A percentile compares a stretch with the other conserved stretches of the same genome.
phyloP scores from a whole-genome alignment of 2,888 invertebrate genomes.

The Ormyrus nitidulus region DNA sequence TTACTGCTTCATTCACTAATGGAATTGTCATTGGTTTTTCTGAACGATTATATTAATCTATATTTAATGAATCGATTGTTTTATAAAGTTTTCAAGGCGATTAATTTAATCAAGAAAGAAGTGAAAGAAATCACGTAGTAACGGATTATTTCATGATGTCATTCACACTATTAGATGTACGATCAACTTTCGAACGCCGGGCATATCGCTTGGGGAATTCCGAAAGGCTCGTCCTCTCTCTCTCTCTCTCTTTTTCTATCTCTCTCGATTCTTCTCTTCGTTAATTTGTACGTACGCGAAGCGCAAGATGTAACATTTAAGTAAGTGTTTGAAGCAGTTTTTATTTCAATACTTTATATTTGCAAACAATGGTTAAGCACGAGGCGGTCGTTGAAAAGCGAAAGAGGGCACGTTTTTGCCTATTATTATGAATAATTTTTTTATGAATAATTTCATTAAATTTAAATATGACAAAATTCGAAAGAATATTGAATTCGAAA shows the following conservation, averaged over 20 bases:
- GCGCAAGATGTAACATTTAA: neutral
- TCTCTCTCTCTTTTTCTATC: no score
- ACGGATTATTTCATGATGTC: conserved; percentile 54
- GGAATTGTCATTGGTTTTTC: neutral
- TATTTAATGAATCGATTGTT: conserved; percentile 4
- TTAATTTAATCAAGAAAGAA: conserved; percentile 26
- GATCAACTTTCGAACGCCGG: conserved; percentile 61
- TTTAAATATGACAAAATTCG: no score
- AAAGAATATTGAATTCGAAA: no score
- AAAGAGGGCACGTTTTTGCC: no score
- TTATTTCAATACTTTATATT: no score
- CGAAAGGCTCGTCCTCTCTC: conserved; percentile 44
- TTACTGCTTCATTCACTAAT: no score
- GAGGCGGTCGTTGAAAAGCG: no score
- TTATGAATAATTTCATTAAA: no score
- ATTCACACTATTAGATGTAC: conserved; percentile 49
- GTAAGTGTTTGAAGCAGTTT: no score
- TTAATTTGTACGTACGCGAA: neutral
- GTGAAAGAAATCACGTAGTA: conserved; percentile 35
- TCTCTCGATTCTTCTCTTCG: conserved; percentile 13
- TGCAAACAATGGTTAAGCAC: no score
- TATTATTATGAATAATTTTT: no score
- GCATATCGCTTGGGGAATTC: conserved; percentile 59
- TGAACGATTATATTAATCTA: neutral
- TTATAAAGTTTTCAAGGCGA: neutral